Base-by-base conservation (phyloP, 2,797 vertebrate species). In the Sebastes oblongus region DNA sequence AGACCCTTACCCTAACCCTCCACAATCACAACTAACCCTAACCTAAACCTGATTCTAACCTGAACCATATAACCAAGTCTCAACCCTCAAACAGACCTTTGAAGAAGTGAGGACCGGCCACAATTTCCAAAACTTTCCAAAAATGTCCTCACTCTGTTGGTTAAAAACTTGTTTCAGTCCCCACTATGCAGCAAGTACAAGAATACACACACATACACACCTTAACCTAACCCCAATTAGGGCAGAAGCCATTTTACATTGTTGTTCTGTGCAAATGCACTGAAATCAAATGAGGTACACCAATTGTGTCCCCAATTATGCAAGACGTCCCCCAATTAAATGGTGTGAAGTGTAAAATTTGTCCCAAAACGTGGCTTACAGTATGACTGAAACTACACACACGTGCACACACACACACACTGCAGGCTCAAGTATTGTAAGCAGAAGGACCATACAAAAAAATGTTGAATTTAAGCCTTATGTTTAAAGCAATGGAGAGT, bases 141-240 rank as follows among this genome's bases (percentile, higher is more conserved):
- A 18, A 27, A 58, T 27, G 56, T 16, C 56, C 56, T 58, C 13
- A 29, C 56, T 16, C 7, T 58, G 25, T 55, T 24, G 11, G 52
- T 55, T 22, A 55, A 58, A 59, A 18, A 18, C 16, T 18, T 46
- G 42, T 58, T 14, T 58, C 24, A 24, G 55, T 16, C 25, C 56
- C 8, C 14, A 16, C 14, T 29, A 29, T 59, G 56, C 18, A 59
- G 7, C 25, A 29, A 29, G 25, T 29, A 62, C 30, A 34, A 32
- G n/a, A n/a, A 34, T 20, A 36, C 32, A 64, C 29, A 27, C 52
- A 66, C n/a, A 54, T 32, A 24, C 46, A 39, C 52, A 77, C 55
- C 36, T 46, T 62, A 72, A 85, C 60, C 52, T 34, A 78, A 83
- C 25, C 46, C 76, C 69, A 86, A 86, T 90, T 87, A 85, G 59